Percentiles rank a stretch among this genome's conserved stretches.
Conservation (phyloP, 2,888 invertebrate genomes). For the Petrophora chlorosata region DNA sequence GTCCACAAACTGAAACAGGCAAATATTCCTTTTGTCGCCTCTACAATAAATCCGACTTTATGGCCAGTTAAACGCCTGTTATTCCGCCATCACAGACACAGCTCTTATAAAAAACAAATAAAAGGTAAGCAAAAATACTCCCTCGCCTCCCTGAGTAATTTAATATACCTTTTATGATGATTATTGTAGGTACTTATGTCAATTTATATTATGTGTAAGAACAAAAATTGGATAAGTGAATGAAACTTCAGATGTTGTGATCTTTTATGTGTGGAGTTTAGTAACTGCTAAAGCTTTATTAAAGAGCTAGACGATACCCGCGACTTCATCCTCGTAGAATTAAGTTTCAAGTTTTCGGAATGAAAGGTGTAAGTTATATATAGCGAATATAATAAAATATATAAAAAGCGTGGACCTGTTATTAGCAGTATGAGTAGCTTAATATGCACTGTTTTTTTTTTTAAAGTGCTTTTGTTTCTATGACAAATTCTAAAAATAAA, state of each 20-base stretch:
- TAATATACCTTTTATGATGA: constrained; percentile 45
- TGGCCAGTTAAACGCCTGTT: constrained; percentile 74
- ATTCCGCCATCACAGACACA: constrained; percentile 63
- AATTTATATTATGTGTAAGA: constrained; percentile 30
- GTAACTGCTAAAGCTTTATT: too few species aligned
- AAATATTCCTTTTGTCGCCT: constrained; percentile 61
- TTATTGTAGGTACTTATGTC: constrained; percentile 39
- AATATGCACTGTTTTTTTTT: too few species aligned
- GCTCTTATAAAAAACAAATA: constrained; percentile 55
- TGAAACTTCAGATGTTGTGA: neutral
- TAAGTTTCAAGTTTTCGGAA: too few species aligned
- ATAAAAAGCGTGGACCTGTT: too few species aligned
- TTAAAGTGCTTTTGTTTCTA: too few species aligned
- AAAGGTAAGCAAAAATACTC: constrained; percentile 50
- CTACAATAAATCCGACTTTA: constrained; percentile 68
- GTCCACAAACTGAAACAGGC: constrained; percentile 52
- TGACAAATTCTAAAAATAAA: too few species aligned
- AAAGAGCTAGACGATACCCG: too few species aligned
- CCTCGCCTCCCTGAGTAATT: constrained; percentile 38
- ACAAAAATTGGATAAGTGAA: constrained; percentile 15
- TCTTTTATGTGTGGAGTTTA: too few species aligned
- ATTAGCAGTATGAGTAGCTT: too few species aligned
- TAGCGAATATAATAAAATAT: too few species aligned
- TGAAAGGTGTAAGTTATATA: too few species aligned
- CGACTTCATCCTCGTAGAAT: too few species aligned